phyloP scores from a whole-genome alignment of 2,113 vertebrate genomes.

The Microcebus murinus region DNA sequence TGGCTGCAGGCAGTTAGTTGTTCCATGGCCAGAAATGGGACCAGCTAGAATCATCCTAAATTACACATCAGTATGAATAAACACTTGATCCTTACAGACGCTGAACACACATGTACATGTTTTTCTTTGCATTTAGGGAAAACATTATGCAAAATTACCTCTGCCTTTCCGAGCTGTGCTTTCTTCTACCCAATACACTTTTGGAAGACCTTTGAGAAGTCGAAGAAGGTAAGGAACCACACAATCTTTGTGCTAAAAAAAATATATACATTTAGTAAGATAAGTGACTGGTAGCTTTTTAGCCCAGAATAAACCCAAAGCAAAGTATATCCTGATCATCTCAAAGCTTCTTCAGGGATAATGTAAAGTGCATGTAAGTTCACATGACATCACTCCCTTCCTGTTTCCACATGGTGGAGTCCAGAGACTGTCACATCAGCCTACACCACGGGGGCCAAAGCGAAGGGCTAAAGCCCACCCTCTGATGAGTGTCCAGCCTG shows the following conservation, averaged over 20 bases:
- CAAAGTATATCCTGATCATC: background rate
- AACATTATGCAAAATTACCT: slow-evolving; percentile 83
- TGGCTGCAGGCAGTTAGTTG: background rate
- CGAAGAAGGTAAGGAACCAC: slow-evolving; percentile 95
- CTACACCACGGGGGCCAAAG: background rate
- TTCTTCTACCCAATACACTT: slow-evolving; percentile 98
- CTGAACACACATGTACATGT: background rate
- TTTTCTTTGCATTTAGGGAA: background rate
- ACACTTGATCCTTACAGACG: background rate
- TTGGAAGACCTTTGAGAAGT: slow-evolving; percentile 94
- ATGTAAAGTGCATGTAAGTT: background rate
- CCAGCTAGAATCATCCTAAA: background rate
- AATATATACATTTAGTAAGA: slow-evolving; percentile 13
- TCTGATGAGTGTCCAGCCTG: background rate
- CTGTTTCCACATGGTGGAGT: background rate
- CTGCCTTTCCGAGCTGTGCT: slow-evolving; percentile 92
- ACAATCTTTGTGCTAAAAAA: slow-evolving; percentile 93
- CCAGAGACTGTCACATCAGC: background rate
- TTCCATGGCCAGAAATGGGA: background rate
- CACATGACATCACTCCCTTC: background rate
- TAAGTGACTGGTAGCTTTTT: background rate
- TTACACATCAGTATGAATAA: background rate
- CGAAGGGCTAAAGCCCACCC: background rate
- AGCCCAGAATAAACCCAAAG: background rate
- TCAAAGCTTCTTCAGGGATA: background rate